Evolutionary conservation across 2,888 invertebrate species (phyloP).

Genomic region (Graphium colonna): DNA sequence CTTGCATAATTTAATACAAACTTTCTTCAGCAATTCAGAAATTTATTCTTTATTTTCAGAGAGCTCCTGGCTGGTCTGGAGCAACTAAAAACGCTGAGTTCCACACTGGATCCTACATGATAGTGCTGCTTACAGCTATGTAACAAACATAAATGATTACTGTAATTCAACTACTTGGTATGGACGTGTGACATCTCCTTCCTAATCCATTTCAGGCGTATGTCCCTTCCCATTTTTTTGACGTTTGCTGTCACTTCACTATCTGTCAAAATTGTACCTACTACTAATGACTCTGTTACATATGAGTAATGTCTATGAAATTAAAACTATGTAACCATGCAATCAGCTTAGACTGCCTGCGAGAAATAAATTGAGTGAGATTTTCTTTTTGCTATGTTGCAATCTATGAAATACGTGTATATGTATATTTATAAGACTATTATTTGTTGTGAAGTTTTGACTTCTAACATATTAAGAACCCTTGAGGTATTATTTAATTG

Average conservation of each 20-base stretch:
- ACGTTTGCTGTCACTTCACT: conserved; percentile 4
- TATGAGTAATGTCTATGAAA: neutral
- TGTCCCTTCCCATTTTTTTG: neutral
- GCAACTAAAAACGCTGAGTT: conserved; percentile 56
- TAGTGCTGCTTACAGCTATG: conserved; percentile 17
- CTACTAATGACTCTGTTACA: neutral
- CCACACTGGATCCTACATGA: conserved; percentile 66
- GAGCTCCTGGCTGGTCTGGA: conserved; percentile 65
- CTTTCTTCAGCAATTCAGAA: no score
- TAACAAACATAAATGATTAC: conserved; percentile 11
- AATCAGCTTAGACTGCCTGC: neutral
- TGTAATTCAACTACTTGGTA: conserved; percentile 3
- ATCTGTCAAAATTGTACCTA: conserved; percentile 12
- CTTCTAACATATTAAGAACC: no score
- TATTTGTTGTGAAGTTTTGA: neutral
- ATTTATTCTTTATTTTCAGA: conserved; percentile 46
- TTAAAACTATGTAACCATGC: neutral
- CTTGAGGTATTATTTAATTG: no score
- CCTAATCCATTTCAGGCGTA: neutral
- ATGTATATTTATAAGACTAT: neutral
- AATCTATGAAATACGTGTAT: neutral
- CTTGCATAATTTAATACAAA: no score
- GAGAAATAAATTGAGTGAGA: neutral
- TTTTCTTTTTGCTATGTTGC: neutral
- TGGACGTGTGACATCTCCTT: conserved; percentile 5